phyloP scores from a whole-genome alignment of 2,888 invertebrate genomes.

The Brachyptera risi region DNA sequence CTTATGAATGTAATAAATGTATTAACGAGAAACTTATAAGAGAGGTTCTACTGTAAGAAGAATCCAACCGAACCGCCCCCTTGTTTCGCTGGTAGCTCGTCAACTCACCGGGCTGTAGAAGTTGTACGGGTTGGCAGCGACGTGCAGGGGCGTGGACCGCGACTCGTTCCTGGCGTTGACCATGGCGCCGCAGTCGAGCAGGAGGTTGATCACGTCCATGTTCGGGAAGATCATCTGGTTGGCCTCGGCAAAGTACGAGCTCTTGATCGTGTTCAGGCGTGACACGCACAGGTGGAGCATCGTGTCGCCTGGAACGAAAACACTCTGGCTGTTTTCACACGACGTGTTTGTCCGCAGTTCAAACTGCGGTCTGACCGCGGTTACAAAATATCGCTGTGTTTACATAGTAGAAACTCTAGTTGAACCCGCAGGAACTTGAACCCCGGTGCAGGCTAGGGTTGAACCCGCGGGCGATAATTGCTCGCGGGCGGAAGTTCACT shows the following conservation, averaged over 20 bases:
- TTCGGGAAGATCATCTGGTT: conserved; percentile 70
- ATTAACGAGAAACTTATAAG: too few species aligned
- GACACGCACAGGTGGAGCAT: conserved; percentile 80
- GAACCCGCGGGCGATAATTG: too few species aligned
- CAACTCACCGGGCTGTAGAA: conserved; percentile 59
- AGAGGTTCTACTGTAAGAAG: too few species aligned
- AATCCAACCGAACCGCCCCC: neutral
- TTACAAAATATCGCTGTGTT: too few species aligned
- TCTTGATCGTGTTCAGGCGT: conserved; percentile 70
- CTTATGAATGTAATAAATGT: too few species aligned
- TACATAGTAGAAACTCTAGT: too few species aligned
- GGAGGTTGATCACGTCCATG: conserved; percentile 60
- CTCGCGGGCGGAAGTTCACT: too few species aligned
- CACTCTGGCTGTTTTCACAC: too few species aligned
- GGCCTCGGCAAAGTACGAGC: conserved; percentile 71
- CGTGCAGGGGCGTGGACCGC: conserved; percentile 75
- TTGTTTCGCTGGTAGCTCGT: neutral
- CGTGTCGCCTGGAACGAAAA: conserved; percentile 56
- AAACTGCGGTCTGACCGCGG: too few species aligned
- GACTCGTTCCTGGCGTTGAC: conserved; percentile 72
- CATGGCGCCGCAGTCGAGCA: conserved; percentile 73
- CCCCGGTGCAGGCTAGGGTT: too few species aligned
- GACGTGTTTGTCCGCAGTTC: too few species aligned
- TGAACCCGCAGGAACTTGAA: too few species aligned
- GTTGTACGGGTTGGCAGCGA: conserved; percentile 73